Evolutionary conservation across 2,113 vertebrate species (phyloP).

Genomic region (Chaetorhynchus papuensis): DNA sequence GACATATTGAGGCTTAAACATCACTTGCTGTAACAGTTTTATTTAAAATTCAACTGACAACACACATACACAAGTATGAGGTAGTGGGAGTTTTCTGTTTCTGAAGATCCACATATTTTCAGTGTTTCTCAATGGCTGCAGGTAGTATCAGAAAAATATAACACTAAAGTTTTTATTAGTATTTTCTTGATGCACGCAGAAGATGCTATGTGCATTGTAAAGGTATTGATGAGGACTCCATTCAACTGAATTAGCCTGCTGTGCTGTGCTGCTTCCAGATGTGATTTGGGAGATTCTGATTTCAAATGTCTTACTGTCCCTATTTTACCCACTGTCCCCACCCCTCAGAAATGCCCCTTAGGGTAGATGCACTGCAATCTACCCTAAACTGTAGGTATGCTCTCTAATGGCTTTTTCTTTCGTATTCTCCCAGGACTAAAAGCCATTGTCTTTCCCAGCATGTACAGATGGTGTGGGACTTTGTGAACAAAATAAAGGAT

Average conservation of each 20-base stretch:
- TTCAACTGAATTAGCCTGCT: background rate
- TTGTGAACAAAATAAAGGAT: background rate
- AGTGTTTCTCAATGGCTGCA: background rate
- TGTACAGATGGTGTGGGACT: background rate
- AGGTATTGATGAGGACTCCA: background rate
- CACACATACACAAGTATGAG: background rate
- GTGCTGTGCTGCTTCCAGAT: background rate
- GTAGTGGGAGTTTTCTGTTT: background rate
- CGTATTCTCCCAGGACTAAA: background rate
- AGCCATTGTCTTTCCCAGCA: background rate
- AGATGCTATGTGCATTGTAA: background rate
- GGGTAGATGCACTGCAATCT: background rate
- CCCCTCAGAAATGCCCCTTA: background rate
- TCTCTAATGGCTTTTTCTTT: background rate
- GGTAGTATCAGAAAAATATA: background rate
- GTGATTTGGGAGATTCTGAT: background rate
- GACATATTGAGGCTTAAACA: background rate
- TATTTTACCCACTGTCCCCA: background rate
- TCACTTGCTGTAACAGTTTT: background rate
- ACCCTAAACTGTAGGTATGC: background rate
- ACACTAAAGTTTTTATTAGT: background rate
- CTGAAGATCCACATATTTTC: background rate
- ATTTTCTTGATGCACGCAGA: background rate
- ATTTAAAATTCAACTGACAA: background rate
- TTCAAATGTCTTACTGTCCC: background rate